These are phyloP conservation scores for Mastacembelus armatus DNA, from an alignment of 2,797 vertebrate species.

Conservation along the genomic window DNA sequence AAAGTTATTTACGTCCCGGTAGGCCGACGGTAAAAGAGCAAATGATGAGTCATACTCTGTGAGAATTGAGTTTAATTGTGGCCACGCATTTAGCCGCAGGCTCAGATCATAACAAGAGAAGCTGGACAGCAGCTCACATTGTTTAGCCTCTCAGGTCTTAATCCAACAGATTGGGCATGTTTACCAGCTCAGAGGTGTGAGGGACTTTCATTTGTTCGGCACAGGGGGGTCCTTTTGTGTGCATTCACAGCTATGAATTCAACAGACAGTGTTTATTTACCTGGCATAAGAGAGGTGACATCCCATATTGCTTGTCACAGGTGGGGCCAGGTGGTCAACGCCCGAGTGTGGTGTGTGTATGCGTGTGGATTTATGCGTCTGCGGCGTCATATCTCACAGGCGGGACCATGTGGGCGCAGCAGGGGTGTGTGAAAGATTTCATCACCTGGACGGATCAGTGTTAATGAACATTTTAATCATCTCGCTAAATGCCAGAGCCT, in stretches of 20 bases:
- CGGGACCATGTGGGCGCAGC: constrained; percentile 46
- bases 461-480: constrained; percentile 88
- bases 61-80: constrained; percentile 66
- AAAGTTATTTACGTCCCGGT: constrained; percentile 70
- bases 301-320: constrained; percentile 47
- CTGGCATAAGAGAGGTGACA: constrained; percentile 64
- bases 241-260: constrained; percentile 40
- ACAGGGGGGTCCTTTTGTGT: constrained; percentile 50
- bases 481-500: constrained; percentile 52
- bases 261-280: constrained; percentile 65
- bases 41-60: constrained; percentile 70
- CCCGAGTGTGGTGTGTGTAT: neutral
- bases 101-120: constrained; percentile 28
- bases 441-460: constrained; percentile 76
- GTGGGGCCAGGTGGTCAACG: constrained; percentile 74
- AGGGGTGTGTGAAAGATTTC: constrained; percentile 65
- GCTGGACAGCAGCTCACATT: constrained; percentile 30
- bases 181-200: constrained; percentile 70
- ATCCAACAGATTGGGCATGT: constrained; percentile 66
- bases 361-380: constrained; percentile 9
- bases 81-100: constrained; percentile 54
- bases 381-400: constrained; percentile 24
- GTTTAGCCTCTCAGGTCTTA: constrained; percentile 57
- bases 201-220: constrained; percentile 64
- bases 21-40: constrained; percentile 71